These are phyloP conservation scores for Eulimnadia texana DNA, from an alignment of 1,140 invertebrate species.

Conservation along the genomic window DNA sequence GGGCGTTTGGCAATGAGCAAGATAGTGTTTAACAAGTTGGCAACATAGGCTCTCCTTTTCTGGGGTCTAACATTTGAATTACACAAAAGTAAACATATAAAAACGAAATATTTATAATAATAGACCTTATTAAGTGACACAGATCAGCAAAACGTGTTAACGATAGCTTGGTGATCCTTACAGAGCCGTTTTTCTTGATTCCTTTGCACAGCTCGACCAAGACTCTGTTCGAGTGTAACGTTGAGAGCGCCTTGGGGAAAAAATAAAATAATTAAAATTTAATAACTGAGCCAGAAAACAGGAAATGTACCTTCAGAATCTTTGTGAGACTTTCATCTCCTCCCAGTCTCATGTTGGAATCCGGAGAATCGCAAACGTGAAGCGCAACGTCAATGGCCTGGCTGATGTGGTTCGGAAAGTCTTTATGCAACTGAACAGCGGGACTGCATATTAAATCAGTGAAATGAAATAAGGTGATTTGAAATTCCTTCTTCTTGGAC, in stretches of 20 bases:
- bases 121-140: constrained; percentile 35
- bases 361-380: constrained; percentile 52
- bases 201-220: constrained; percentile 66
- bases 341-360: constrained; percentile 59
- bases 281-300: background rate
- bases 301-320: constrained; percentile 48
- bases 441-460: constrained; percentile 48
- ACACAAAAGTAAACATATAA: background rate
- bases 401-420: constrained; percentile 50
- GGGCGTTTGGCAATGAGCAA: constrained; percentile 45
- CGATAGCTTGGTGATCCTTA: constrained; percentile 50
- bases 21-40: constrained; percentile 54
- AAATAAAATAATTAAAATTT: constrained; percentile 17
- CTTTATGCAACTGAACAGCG: constrained; percentile 33
- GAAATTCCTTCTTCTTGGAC: constrained; percentile 10
- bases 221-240: constrained; percentile 50
- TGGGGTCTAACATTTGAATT: constrained; percentile 37
- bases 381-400: constrained; percentile 55
- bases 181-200: constrained; percentile 58
- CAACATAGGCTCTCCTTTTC: constrained; percentile 58
- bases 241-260: constrained; percentile 43
- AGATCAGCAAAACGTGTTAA: constrained; percentile 58
- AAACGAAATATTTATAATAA: constrained; percentile 1
- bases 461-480: constrained; percentile 23
- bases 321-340: constrained; percentile 66